Percentiles rank a stretch among this genome's conserved stretches.
Conservation (phyloP, 2,888 invertebrate species). For the Acleris literana region DNA sequence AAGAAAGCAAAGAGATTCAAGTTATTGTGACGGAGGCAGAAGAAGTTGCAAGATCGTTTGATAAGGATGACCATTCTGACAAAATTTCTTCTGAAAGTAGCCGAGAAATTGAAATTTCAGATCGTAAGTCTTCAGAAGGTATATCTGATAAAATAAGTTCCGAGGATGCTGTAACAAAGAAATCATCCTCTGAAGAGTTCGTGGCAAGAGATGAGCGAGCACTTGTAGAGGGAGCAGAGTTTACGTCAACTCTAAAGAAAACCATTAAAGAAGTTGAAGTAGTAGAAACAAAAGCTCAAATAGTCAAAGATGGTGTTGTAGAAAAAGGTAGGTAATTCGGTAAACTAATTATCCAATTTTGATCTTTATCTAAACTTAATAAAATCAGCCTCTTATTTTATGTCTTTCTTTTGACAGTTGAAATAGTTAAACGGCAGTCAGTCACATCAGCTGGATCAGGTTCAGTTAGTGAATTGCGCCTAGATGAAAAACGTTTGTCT, state of each 20-base stretch:
- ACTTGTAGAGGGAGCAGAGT: constrained; percentile 46
- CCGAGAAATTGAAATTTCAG: constrained; percentile 78
- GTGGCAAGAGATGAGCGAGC: constrained; percentile 54
- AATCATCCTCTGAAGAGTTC: constrained; percentile 78
- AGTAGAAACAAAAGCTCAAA: constrained; percentile 49
- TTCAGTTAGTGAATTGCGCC: constrained; percentile 69
- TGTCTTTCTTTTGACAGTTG: constrained; percentile 52
- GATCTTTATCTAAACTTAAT: too few relatives aligned
- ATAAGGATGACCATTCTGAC: constrained; percentile 76
- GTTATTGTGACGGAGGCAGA: constrained; percentile 79
- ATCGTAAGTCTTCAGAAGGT: constrained; percentile 79
- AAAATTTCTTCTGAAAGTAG: constrained; percentile 82
- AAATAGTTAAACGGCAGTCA: constrained; percentile 69
- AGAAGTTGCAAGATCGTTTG: constrained; percentile 71
- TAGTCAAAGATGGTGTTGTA: constrained; percentile 54
- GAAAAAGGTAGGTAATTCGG: constrained; percentile 55
- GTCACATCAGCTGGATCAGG: constrained; percentile 77
- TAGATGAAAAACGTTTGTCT: constrained; percentile 77
- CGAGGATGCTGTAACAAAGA: constrained; percentile 80
- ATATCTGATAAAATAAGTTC: constrained; percentile 79
- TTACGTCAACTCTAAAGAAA: constrained; percentile 40
- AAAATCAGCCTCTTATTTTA: background rate
- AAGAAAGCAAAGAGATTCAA: constrained; percentile 77
- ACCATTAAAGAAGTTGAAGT: constrained; percentile 50
- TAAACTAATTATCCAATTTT: background rate